Conservation (phyloP, 2,888 invertebrate species). For the Gymnosoma rotundatum region DNA sequence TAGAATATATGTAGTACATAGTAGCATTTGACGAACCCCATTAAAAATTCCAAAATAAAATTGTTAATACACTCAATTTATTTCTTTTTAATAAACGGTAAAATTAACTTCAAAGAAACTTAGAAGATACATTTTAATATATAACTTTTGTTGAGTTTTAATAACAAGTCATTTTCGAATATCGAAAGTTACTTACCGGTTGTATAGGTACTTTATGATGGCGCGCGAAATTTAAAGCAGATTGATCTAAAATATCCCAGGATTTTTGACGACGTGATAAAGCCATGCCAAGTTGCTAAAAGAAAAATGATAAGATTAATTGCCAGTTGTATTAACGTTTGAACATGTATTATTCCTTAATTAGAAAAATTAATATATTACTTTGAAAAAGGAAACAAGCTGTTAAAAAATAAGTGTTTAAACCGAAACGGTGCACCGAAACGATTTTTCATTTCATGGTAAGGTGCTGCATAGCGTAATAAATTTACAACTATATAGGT, state of each 20-base stretch:
- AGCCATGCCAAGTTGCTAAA: conserved; percentile 77
- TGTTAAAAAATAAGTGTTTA: background rate
- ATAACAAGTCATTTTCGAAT: too few species aligned
- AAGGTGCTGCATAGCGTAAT: too few species aligned
- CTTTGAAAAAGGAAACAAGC: background rate
- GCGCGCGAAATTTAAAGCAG: conserved; percentile 89
- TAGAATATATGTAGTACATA: background rate
- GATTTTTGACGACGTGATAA: conserved; percentile 91
- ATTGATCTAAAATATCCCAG: conserved; percentile 96
- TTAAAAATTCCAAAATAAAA: conserved; percentile 6
- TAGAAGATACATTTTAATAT: conserved; percentile 47
- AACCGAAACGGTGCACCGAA: background rate
- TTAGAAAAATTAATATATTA: too few species aligned
- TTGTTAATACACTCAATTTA: conserved; percentile 52
- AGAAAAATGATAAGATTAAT: background rate
- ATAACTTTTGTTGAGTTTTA: background rate
- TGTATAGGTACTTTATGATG: conserved; percentile 86
- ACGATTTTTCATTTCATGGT: too few species aligned
- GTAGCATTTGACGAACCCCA: conserved; percentile 15
- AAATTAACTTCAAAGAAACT: conserved; percentile 65
- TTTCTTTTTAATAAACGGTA: conserved; percentile 26
- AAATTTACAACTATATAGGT: too few species aligned
- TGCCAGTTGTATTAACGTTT: too few species aligned
- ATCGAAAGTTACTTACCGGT: conserved; percentile 82
- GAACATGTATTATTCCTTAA: too few species aligned